Percentiles rank a stretch among this genome's conserved stretches.
These are phyloP conservation scores for Tautogolabrus adspersus DNA, from an alignment of 2,113 vertebrate species.

Conservation along the genomic window DNA sequence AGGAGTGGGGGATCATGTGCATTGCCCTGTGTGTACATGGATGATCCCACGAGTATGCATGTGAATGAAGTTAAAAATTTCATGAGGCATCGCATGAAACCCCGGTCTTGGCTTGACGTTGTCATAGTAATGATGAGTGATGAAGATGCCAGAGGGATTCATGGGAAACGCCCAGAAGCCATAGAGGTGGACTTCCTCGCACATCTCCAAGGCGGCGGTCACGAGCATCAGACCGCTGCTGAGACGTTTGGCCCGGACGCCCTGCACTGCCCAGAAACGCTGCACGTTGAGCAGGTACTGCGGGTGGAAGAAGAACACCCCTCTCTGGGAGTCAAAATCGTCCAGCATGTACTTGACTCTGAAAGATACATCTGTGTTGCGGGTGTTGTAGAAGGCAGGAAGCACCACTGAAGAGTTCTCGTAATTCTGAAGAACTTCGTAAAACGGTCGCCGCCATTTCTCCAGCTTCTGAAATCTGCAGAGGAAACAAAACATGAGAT, in stretches of 20 bases:
- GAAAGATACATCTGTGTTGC: slow-evolving; percentile 96
- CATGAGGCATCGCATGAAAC: slow-evolving; percentile 97
- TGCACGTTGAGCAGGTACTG: slow-evolving; percentile 96
- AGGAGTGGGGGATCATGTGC: slow-evolving; percentile 78
- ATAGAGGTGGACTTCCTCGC: slow-evolving; percentile 96
- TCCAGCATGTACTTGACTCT: slow-evolving; percentile 96
- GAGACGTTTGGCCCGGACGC: slow-evolving; percentile 92
- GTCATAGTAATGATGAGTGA: slow-evolving; percentile 99
- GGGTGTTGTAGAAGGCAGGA: slow-evolving; percentile 97
- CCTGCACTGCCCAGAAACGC: slow-evolving; percentile 95
- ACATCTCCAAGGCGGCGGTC: slow-evolving; percentile 95
- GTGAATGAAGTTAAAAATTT: slow-evolving; percentile 97
- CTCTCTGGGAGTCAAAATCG: slow-evolving; percentile 91
- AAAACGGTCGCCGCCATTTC: slow-evolving; percentile 97
- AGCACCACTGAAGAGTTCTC: slow-evolving; percentile 96
- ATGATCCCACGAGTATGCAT: slow-evolving; percentile 96
- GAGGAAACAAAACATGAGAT: neutral
- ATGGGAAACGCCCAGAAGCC: slow-evolving; percentile 99
- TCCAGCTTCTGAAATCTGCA: slow-evolving; percentile 95
- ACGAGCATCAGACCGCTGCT: slow-evolving; percentile 96
- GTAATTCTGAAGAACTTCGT: slow-evolving; percentile 90
- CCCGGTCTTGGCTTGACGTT: slow-evolving; percentile 98
- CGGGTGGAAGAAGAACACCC: slow-evolving; percentile 96
- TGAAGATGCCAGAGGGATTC: slow-evolving; percentile 94
- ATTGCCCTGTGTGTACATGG: slow-evolving; percentile 91